Evolutionary conservation across 2,797 vertebrate species (phyloP).

Genomic region (Delichon dasypus): DNA sequence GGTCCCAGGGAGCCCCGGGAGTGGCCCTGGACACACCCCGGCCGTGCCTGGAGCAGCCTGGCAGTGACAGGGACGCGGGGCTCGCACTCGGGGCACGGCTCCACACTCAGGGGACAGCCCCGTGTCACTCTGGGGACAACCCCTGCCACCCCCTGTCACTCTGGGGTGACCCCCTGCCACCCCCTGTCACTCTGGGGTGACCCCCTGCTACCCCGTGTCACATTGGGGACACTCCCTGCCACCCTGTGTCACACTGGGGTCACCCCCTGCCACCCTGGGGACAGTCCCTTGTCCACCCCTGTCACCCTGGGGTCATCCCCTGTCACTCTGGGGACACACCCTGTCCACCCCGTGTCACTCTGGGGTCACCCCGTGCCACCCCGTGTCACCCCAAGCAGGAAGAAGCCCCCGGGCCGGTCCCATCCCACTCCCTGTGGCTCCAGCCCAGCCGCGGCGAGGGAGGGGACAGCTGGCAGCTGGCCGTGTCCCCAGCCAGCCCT

Average conservation of each 20-base stretch:
- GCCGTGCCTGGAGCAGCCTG: slow-evolving; percentile 40
- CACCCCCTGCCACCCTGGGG: no score
- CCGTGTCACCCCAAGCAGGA: fast-evolving
- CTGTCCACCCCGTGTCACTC: no score
- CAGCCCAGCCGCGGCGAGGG: background rate
- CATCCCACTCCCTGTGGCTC: fast-evolving
- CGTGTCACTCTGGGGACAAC: fast-evolving
- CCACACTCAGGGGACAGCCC: background rate
- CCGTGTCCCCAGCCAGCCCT: background rate
- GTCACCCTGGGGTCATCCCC: background rate
- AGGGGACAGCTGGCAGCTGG: background rate
- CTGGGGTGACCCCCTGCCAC: no score
- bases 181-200: no score
- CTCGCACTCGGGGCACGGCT: background rate
- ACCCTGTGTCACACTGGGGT: no score
- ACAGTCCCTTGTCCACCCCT: no score
- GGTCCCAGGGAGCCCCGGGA: slow-evolving; percentile 12
- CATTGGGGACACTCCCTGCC: no score
- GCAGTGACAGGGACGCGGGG: background rate
- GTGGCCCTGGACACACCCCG: background rate
- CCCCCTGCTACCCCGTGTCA: no score
- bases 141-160: no score
- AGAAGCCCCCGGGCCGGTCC: background rate
- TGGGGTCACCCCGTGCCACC: no score
- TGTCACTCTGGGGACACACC: no score